Evolutionary conservation across 2,113 vertebrate species (phyloP), one percentile per base, ranked within the genome.

Genomic region (Petromus typicus): DNA sequence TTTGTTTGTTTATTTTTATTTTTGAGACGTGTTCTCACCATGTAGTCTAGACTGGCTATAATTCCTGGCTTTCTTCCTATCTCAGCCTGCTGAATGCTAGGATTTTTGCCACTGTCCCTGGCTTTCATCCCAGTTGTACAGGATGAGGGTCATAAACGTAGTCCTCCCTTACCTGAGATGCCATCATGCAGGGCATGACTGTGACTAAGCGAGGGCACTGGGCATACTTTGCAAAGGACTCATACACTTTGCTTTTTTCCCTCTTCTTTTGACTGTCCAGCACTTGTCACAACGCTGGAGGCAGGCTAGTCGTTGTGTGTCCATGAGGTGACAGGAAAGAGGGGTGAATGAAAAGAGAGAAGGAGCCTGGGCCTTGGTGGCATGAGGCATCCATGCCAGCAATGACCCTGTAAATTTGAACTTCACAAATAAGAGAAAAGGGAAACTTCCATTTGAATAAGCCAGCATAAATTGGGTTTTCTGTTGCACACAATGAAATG

Each of bases 351-450:
- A 61, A 75, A 75, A 75, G 83, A 75, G 83, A 80, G 43, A 78
- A 80, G 43, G 45, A 45, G 11, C 12, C 71, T 20, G 51, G 40
- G 66, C 25, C 32, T 48, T 78, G 69, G 61, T 32, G 18, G 13
- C 30, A 48, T 7, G 40, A 54, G 69, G 30, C 43, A 34, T 10
- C 20, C 56, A 66, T 61, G 23, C 17, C 7, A 51, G 61, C 18
- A 32, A 25, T 84, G 17, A 43, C 45, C 9, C 84, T 48, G 51
- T 37, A 78, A 45, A 30, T 56, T 3, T 64, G 48, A 22, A 20
- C 30, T 82, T 82, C 40, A 40, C 54, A 86, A 86, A 78, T 14
- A 57, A 92, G 17, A 92, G 43, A 92, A 78, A 86, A 67, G 85
- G 85, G 10, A 92, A 92, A 57, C 66, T 78, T 20, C 37, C 32